A percentile compares a stretch with the other conserved stretches of the same genome.
These are phyloP conservation scores for Polyergus mexicanus DNA, from an alignment of 1,140 invertebrate species.

Conservation along the genomic window DNA sequence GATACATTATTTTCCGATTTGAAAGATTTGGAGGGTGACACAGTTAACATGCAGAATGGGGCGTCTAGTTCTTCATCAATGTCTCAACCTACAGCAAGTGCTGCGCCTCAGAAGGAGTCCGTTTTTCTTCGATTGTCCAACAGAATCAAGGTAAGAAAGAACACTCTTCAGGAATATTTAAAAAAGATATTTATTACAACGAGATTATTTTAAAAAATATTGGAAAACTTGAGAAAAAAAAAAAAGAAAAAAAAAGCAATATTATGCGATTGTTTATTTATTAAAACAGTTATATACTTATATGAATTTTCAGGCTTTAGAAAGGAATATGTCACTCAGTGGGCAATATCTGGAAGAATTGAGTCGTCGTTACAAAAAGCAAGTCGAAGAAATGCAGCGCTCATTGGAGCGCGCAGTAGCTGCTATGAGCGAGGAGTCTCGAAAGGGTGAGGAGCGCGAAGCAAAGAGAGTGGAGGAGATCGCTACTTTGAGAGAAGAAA, in stretches of 20 bases:
- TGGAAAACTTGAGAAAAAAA: not conserved
- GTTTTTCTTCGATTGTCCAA: constrained; percentile 98
- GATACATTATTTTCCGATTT: constrained; percentile 86
- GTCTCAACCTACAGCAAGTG: constrained; percentile 76
- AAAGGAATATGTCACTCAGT: constrained; percentile 98
- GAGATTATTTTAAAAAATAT: constrained; percentile 8
- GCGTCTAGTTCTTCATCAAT: constrained; percentile 70
- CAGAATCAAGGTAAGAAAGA: constrained; percentile 93
- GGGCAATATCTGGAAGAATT: constrained; percentile 98
- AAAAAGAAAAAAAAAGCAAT: not conserved
- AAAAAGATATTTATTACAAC: not conserved
- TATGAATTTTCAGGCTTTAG: constrained; percentile 90
- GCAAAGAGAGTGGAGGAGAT: constrained; percentile 89
- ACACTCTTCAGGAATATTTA: not conserved
- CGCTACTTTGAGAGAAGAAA: constrained; percentile 87
- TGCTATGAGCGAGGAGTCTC: constrained; percentile 91
- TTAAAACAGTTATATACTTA: not conserved
- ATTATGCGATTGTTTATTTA: constrained; percentile 1
- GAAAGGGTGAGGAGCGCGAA: constrained; percentile 90
- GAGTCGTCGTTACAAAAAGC: constrained; percentile 97
- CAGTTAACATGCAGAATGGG: constrained; percentile 73
- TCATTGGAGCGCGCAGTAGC: constrained; percentile 93
- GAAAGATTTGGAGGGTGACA: constrained; percentile 84
- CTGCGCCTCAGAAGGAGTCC: constrained; percentile 93
- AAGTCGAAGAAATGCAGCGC: constrained; percentile 97